Evolutionary conservation across 2,113 vertebrate species (phyloP).

Genomic region (Oceanites oceanicus): DNA sequence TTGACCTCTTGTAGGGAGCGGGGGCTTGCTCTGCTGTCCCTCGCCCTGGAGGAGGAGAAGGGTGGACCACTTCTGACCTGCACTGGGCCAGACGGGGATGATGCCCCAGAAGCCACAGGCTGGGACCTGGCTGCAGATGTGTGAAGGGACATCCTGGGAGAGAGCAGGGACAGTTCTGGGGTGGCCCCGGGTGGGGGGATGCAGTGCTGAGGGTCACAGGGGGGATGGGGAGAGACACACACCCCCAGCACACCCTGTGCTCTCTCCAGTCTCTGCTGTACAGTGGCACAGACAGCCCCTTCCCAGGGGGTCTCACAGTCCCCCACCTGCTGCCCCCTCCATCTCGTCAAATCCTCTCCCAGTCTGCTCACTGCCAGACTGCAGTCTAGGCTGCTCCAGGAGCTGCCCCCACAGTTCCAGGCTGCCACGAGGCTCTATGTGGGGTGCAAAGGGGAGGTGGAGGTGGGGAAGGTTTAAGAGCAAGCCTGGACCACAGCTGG

Average conservation of each 20-base stretch:
- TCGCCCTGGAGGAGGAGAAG: not conserved
- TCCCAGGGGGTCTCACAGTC: not conserved
- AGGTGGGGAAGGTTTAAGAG: not conserved
- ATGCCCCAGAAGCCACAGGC: not conserved
- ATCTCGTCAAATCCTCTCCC: not conserved
- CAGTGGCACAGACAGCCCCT: not conserved
- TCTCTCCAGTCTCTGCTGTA: not conserved
- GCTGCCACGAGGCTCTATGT: not conserved
- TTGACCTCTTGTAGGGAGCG: not conserved
- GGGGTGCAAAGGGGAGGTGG: not conserved
- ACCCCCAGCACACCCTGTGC: accelerated
- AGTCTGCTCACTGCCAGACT: not conserved
- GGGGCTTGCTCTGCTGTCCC: not conserved
- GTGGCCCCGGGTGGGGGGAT: not conserved
- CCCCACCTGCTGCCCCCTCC: not conserved
- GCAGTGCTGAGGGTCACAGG: not conserved
- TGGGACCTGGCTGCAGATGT: not conserved
- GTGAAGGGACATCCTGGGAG: not conserved
- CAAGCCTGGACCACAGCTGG: not conserved
- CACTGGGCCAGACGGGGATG: not conserved
- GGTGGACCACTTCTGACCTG: not conserved
- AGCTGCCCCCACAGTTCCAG: not conserved
- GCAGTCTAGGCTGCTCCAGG: not conserved
- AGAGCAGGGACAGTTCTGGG: not conserved
- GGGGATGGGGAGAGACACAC: not conserved